phyloP scores from a whole-genome alignment of 2,888 invertebrate species.

The Sminthurinus aureus region DNA sequence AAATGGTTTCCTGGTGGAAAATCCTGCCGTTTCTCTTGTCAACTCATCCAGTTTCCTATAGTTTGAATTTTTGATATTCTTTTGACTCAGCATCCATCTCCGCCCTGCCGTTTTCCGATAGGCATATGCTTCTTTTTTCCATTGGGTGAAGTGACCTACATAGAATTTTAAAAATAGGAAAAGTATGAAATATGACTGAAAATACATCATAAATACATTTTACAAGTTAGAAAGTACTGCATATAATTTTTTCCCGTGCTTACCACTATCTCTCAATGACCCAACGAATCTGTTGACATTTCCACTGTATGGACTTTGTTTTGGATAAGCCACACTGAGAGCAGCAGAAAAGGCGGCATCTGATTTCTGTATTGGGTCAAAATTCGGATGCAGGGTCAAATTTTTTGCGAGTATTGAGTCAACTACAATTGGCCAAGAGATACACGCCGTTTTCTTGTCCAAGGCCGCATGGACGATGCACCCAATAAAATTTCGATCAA shows the following conservation, averaged over 20 bases:
- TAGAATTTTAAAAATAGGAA: no score
- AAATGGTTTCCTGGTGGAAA: not conserved
- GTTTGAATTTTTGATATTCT: not conserved
- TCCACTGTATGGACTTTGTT: not conserved
- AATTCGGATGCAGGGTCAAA: slow-evolving; percentile 7
- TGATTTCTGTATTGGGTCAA: not conserved
- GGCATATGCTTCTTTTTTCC: not conserved
- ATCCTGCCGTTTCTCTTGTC: not conserved
- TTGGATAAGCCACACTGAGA: not conserved
- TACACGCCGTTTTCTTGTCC: not conserved
- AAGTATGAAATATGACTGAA: no score
- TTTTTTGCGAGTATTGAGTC: slow-evolving; percentile 13
- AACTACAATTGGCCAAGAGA: not conserved
- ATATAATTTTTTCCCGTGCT: not conserved
- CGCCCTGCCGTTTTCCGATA: not conserved
- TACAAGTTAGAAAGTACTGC: no score
- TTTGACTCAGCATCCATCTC: not conserved
- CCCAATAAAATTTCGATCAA: not conserved
- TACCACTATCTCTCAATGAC: not conserved
- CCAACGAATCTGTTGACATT: not conserved
- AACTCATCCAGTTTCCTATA: not conserved
- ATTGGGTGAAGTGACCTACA: not conserved
- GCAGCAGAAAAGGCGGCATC: not conserved
- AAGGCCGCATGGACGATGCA: not conserved
- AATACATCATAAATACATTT: no score